Percentiles rank a stretch among this genome's conserved stretches.
These are phyloP conservation scores for Propithecus perrieri DNA, from an alignment of 2,797 vertebrate genomes.

Conservation along the genomic window DNA sequence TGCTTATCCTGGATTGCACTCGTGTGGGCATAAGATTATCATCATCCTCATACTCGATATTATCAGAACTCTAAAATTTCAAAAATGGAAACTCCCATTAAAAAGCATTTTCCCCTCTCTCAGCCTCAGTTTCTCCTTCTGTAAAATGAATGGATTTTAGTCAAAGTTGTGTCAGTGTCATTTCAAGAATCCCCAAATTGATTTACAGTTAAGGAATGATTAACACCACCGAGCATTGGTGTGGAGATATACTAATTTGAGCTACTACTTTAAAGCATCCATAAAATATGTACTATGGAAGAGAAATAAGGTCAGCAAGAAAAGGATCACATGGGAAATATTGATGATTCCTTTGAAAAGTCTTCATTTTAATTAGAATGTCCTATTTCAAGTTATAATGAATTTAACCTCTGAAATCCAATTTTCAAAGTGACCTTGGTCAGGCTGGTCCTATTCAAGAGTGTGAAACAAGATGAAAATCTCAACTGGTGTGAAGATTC, in stretches of 20 bases:
- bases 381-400: background rate
- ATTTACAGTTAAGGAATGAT: background rate
- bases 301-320: background rate
- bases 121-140: background rate
- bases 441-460: background rate
- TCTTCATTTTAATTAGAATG: slow-evolving; percentile 41
- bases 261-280: background rate
- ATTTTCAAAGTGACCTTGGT: background rate
- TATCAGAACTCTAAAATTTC: background rate
- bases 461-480: background rate
- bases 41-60: background rate
- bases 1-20: background rate
- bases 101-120: background rate
- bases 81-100: background rate
- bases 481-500: background rate
- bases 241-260: background rate
- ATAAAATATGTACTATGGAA: background rate
- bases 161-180: background rate
- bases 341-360: slow-evolving; percentile 9
- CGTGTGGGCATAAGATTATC: accelerated
- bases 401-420: background rate
- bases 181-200: background rate
- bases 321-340: background rate
- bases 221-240: background rate
- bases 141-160: background rate